Conservation (phyloP, 2,797 vertebrate genomes). For the Phataginus tetradactyla region DNA sequence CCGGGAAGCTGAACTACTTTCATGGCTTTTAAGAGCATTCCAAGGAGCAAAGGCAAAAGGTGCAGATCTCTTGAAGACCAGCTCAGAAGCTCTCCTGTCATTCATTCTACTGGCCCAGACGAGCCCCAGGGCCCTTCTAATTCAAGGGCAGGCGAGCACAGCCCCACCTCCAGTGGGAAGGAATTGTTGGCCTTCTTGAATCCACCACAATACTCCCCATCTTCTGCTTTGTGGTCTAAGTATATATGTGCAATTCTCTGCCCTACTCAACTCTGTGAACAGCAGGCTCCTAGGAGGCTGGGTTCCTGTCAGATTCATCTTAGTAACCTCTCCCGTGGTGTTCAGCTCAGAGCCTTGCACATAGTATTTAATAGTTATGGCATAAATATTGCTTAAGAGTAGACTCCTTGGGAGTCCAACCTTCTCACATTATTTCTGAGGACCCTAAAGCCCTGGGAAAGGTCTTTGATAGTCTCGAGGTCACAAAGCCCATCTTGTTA, state of each 20-base stretch:
- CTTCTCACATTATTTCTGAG: background rate
- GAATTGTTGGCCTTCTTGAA: accelerated
- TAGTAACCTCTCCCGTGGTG: background rate
- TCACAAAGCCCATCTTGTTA: background rate
- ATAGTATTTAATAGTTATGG: background rate
- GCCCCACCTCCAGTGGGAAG: background rate
- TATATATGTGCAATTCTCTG: background rate
- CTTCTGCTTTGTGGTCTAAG: background rate
- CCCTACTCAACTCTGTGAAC: background rate
- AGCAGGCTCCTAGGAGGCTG: background rate
- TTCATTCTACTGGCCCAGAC: background rate
- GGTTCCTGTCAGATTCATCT: background rate
- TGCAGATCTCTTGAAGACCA: background rate
- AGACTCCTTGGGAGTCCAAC: background rate
- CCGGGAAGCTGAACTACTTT: background rate
- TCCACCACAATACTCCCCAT: background rate
- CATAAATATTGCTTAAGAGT: background rate
- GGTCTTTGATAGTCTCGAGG: background rate
- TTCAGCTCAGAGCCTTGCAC: background rate
- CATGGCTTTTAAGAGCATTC: background rate
- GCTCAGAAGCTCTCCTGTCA: background rate
- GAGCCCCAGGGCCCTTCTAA: background rate
- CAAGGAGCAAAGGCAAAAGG: background rate
- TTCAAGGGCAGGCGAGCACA: background rate
- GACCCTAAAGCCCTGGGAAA: background rate